phyloP scores from a whole-genome alignment of 2,797 vertebrate species.

The Galago senegalensis region DNA sequence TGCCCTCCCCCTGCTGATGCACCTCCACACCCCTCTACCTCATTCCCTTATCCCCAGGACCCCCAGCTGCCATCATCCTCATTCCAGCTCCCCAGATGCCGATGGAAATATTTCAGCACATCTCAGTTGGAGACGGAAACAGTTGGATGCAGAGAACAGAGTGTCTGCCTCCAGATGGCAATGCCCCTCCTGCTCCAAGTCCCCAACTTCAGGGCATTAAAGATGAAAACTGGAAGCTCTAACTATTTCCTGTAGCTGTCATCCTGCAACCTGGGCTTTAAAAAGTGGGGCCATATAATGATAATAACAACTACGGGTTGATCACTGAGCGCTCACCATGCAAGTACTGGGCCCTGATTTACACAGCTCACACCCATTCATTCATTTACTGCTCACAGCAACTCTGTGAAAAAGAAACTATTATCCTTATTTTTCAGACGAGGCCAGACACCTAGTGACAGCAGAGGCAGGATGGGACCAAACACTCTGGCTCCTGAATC shows the following conservation, averaged over 20 bases:
- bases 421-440: background rate
- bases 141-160: background rate
- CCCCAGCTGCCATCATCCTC: background rate
- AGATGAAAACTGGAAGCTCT: constrained; percentile 21
- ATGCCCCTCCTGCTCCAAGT: constrained; percentile 34
- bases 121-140: constrained; percentile 17
- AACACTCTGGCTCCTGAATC: background rate
- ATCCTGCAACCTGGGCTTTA: background rate
- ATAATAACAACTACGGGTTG: too few relatives aligned
- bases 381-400: background rate
- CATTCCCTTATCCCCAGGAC: background rate
- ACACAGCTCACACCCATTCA: rapidly evolving
- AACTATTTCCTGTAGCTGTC: background rate
- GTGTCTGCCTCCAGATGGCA: constrained; percentile 45
- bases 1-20: background rate
- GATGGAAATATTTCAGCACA: background rate
- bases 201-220: background rate
- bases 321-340: background rate
- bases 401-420: background rate
- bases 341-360: rapidly evolving
- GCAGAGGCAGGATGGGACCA: background rate
- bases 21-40: rapidly evolving
- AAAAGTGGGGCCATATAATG: background rate
- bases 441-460: background rate
- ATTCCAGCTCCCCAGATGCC: background rate